Percentiles rank a stretch among this genome's conserved stretches.
phyloP scores from a whole-genome alignment of 2,797 vertebrate species.

The Phaenicophaeus curvirostris region DNA sequence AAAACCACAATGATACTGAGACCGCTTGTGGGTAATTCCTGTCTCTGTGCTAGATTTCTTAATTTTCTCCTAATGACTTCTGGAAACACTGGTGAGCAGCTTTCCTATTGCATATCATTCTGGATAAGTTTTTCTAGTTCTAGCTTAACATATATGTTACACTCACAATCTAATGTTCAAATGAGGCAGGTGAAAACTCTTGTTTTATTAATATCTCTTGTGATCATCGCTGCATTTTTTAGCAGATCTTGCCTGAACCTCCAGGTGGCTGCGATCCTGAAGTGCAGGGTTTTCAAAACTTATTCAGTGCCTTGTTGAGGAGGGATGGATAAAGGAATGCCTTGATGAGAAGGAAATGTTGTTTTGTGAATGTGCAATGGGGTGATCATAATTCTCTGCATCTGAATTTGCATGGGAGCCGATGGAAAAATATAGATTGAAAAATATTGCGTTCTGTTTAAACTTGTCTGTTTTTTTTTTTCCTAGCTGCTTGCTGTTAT shows the following conservation, averaged over 20 bases:
- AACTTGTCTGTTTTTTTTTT: neutral
- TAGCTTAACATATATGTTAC: neutral
- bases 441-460: slow-evolving; percentile 4
- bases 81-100: neutral
- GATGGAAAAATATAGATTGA: neutral
- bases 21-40: neutral
- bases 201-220: neutral
- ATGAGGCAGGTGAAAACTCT: neutral
- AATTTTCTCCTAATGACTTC: neutral
- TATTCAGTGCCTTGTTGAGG: neutral
- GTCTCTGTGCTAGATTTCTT: neutral
- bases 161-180: neutral
- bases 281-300: neutral
- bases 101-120: neutral
- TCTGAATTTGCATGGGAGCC: neutral
- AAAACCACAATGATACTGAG: neutral
- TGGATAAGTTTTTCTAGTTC: neutral
- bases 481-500: neutral
- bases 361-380: neutral
- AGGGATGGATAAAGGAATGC: neutral
- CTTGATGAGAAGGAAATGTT: neutral
- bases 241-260: neutral
- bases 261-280: neutral
- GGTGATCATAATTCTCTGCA: neutral
- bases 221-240: neutral